These are phyloP conservation scores for Lissonota sp. DNA, from an alignment of 2,888 invertebrate species.

Conservation along the genomic window DNA sequence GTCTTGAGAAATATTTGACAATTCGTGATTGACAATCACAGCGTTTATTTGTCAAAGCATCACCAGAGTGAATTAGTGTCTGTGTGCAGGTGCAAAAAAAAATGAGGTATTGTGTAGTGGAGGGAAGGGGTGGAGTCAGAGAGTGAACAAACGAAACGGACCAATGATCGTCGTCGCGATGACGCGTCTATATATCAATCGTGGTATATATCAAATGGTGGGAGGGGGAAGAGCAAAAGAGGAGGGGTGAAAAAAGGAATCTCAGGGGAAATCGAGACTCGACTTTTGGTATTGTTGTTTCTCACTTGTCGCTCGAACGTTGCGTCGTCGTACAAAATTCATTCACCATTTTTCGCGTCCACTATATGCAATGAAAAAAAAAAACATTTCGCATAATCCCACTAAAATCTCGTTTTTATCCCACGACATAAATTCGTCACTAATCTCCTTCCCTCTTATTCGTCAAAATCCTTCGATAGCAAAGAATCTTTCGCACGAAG, in stretches of 20 bases:
- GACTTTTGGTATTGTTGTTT: slow-evolving; percentile 1
- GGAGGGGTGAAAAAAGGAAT: slow-evolving; percentile 7
- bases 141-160: slow-evolving; percentile 51
- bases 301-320: neutral
- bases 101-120: slow-evolving; percentile 33
- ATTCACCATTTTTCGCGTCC: neutral
- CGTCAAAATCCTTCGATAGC: neutral
- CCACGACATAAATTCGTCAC: no score
- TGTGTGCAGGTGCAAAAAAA: slow-evolving; percentile 46
- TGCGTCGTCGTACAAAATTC: slow-evolving; percentile 12
- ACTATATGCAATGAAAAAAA: no score
- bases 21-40: neutral
- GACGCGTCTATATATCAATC: slow-evolving; percentile 36
- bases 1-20: neutral
- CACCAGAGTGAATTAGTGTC: slow-evolving; percentile 2
- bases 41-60: neutral
- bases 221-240: slow-evolving; percentile 44
- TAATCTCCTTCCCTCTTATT: no score
- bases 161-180: slow-evolving; percentile 54
- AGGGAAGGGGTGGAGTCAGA: slow-evolving; percentile 47
- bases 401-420: no score
- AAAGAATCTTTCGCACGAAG: slow-evolving; percentile 1
- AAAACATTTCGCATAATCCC: no score
- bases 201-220: slow-evolving; percentile 20
- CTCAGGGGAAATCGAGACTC: neutral